These are phyloP conservation scores for Pampusana beccarii DNA, from an alignment of 2,113 vertebrate genomes.

Conservation along the genomic window DNA sequence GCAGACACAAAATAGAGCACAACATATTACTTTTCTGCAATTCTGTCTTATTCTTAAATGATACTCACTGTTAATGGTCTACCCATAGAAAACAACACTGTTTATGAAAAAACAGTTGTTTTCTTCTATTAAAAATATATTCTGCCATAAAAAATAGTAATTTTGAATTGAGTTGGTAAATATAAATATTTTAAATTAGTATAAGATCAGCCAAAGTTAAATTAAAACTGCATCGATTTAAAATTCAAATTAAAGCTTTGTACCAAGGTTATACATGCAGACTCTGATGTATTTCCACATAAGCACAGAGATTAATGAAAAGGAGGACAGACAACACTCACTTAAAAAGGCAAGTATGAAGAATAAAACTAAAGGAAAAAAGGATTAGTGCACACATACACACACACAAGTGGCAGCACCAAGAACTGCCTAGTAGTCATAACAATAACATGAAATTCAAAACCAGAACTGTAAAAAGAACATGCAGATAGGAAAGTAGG, in stretches of 20 bases:
- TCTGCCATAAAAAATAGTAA: background rate
- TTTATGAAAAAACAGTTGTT: background rate
- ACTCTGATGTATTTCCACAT: background rate
- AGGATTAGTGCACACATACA: background rate
- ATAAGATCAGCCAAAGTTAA: background rate
- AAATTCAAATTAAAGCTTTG: background rate
- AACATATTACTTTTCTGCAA: background rate
- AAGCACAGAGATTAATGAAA: background rate
- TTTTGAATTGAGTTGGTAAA: background rate
- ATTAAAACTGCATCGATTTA: background rate
- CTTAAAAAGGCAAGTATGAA: background rate
- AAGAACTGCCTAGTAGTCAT: background rate
- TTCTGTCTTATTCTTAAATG: background rate
- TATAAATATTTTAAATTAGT: background rate
- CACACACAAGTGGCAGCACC: background rate
- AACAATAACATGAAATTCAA: background rate
- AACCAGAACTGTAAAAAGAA: background rate
- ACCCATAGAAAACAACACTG: background rate
- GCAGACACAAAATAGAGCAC: constrained; percentile 23
- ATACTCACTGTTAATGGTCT: background rate
- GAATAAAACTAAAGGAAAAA: background rate
- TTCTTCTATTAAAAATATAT: background rate
- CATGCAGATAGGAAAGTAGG: background rate
- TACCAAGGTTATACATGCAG: background rate
- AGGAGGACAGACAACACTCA: background rate